Conservation (phyloP, 2,797 vertebrate species). For the Sternarchorhynchus goeldii region DNA sequence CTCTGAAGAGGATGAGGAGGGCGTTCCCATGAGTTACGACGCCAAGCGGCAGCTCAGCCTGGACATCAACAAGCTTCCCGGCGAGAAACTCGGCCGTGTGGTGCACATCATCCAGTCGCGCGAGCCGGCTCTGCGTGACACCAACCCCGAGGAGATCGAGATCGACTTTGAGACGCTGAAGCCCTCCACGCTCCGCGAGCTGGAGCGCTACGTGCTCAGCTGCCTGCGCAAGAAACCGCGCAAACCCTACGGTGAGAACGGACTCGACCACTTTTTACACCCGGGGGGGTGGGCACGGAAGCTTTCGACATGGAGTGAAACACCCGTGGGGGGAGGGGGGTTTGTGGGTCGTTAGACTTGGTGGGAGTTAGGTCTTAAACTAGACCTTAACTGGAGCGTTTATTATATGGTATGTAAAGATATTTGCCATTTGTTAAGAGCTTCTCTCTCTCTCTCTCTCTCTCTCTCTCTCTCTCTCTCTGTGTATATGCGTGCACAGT, state of each 20-base stretch:
- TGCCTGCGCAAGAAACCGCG: conserved; percentile 91
- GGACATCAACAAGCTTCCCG: conserved; percentile 93
- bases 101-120: conserved; percentile 95
- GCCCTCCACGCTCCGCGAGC: conserved; percentile 89
- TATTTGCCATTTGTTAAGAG: no score
- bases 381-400: no score
- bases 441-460: no score
- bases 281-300: no score
- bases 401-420: no score
- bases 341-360: no score
- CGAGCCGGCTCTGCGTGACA: conserved; percentile 89
- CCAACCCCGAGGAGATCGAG: conserved; percentile 94
- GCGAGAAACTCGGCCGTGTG: conserved; percentile 91
- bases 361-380: no score
- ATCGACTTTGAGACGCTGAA: conserved; percentile 95
- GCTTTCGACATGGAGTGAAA: no score
- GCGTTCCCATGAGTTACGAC: conserved; percentile 90
- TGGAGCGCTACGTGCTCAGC: conserved; percentile 91
- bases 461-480: no score
- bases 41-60: conserved; percentile 92
- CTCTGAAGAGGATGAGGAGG: conserved; percentile 91
- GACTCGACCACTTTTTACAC: no score
- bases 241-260: conserved; percentile 80
- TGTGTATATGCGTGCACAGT: conserved; percentile 57
- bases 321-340: no score